Conservation (phyloP, 2,888 invertebrate species). For the Meliscaeva auricollis region DNA sequence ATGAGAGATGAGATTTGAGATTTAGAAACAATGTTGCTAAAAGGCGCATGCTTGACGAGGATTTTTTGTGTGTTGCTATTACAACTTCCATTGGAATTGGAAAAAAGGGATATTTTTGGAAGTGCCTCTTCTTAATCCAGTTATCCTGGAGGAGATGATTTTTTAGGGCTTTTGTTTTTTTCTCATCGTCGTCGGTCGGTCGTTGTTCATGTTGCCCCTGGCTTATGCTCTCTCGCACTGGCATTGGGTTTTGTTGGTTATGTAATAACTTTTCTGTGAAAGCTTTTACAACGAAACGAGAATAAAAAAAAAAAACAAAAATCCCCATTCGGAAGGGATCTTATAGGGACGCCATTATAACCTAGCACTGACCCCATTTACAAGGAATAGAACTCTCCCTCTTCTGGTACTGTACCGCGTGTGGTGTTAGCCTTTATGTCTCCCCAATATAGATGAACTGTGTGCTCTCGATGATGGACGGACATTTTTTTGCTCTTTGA, state of each 20-base stretch:
- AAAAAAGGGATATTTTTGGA: slow-evolving; percentile 48
- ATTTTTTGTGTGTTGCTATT: slow-evolving; percentile 2
- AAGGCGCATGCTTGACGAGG: slow-evolving; percentile 73
- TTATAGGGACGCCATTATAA: slow-evolving; percentile 72
- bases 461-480: slow-evolving; percentile 69
- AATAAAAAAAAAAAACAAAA: not conserved
- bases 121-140: slow-evolving; percentile 42
- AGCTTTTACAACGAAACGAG: slow-evolving; percentile 35
- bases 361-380: slow-evolving; percentile 76
- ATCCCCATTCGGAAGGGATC: slow-evolving; percentile 40
- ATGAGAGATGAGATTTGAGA: not conserved
- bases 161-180: slow-evolving; percentile 15
- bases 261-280: slow-evolving; percentile 63
- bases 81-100: slow-evolving; percentile 24
- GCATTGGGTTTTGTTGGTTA: slow-evolving; percentile 49
- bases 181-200: no score
- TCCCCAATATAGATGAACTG: slow-evolving; percentile 62
- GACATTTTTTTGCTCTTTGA: slow-evolving; percentile 57
- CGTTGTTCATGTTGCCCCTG: slow-evolving; percentile 49
- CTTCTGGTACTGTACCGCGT: slow-evolving; percentile 5
- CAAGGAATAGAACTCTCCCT: slow-evolving; percentile 45
- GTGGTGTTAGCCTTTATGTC: slow-evolving; percentile 52
- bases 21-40: slow-evolving; percentile 64
- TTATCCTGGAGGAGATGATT: slow-evolving; percentile 51
- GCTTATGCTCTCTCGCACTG: slow-evolving; percentile 46